Percentiles rank a stretch among this genome's conserved stretches.
Evolutionary conservation across 2,888 invertebrate genomes (phyloP).

Genomic region (Poecilobothrus nobilitatus): DNA sequence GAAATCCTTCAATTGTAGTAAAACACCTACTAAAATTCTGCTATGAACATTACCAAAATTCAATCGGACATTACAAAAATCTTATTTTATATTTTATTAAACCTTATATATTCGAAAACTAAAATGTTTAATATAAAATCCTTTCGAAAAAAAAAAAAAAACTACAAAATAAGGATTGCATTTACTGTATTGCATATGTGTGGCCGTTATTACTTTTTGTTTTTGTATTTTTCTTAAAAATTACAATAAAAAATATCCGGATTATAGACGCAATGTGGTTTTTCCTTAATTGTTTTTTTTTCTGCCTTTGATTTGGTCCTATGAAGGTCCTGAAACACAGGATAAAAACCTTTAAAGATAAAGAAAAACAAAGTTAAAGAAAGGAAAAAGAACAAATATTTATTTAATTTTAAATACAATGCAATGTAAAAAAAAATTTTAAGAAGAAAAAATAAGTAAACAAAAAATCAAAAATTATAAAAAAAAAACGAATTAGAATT

Average conservation of each 20-base stretch:
- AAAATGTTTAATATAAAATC: too few species aligned
- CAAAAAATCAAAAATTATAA: background rate
- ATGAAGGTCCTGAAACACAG: background rate
- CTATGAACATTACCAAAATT: too few species aligned
- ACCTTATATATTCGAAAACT: too few species aligned
- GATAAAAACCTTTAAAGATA: background rate
- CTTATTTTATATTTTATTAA: too few species aligned
- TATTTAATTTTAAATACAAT: background rate
- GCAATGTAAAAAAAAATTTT: too few species aligned
- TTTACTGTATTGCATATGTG: background rate
- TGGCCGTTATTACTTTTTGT: background rate
- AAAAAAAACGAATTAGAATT: background rate
- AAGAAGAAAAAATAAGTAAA: too few species aligned
- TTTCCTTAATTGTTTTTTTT: background rate
- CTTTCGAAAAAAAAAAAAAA: too few species aligned
- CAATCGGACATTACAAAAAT: too few species aligned
- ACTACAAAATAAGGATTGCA: too few species aligned
- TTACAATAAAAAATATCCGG: background rate
- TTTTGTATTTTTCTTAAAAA: too few species aligned
- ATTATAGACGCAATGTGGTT: conserved; percentile 11
- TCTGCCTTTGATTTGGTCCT: background rate
- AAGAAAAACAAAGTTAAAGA: background rate
- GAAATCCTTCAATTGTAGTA: too few species aligned
- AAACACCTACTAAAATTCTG: too few species aligned
- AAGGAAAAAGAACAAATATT: background rate